phyloP scores from a whole-genome alignment of 30 jellyfish, hydroid and myxozoan species.

The Nemopilema nomurai region DNA sequence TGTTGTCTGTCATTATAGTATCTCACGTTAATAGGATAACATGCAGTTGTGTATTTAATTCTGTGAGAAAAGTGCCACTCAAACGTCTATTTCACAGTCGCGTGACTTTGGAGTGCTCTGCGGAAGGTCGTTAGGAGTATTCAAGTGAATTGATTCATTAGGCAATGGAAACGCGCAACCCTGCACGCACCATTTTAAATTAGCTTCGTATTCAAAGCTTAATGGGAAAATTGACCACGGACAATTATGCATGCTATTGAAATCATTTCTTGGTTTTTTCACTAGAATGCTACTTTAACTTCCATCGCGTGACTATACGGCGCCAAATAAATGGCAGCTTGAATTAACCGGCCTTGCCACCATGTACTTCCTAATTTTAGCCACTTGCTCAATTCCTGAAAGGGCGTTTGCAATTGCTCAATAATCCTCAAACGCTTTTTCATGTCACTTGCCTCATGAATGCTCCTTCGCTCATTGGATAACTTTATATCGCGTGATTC shows the following conservation, averaged over 20 bases:
- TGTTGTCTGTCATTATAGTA: neutral
- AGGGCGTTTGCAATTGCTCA: too few species aligned
- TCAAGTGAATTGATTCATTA: neutral
- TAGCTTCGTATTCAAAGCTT: neutral
- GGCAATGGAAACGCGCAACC: neutral
- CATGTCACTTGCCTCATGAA: too few species aligned
- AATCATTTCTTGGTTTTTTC: neutral
- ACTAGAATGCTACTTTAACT: neutral
- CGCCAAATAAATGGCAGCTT: neutral
- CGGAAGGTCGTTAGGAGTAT: neutral
- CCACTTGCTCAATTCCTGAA: too few species aligned
- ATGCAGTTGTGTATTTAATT: neutral
- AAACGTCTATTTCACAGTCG: neutral
- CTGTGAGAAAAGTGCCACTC: neutral
- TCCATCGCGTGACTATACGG: neutral
- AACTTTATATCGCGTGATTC: too few species aligned
- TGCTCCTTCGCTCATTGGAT: too few species aligned
- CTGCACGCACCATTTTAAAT: neutral
- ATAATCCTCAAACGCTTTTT: too few species aligned
- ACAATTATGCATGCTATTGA: neutral
- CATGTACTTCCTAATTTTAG: neutral
- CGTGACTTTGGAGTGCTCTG: neutral
- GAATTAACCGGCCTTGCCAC: neutral
- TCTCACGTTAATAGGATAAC: neutral
- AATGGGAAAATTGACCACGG: neutral